Evolutionary conservation across 2,113 vertebrate species (phyloP).

Genomic region (Hystrix brachyura): DNA sequence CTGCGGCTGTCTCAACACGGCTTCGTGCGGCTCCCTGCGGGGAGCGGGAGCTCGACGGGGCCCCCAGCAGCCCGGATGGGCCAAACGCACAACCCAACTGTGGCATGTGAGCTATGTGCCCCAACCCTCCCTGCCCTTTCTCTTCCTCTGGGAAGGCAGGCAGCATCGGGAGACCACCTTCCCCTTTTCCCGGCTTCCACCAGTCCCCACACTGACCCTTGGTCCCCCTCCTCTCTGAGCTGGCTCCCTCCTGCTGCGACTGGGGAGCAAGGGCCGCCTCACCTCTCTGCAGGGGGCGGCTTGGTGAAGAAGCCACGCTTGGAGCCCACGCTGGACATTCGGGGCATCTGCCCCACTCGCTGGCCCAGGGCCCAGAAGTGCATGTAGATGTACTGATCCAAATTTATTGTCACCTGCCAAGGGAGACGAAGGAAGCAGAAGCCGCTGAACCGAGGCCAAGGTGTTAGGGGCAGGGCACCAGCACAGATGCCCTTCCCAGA

Average conservation of each 20-base stretch:
- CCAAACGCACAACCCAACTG: too few relatives aligned
- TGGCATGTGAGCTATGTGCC: neutral
- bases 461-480: too few relatives aligned
- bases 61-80: too few relatives aligned
- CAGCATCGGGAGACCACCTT: neutral
- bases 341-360: constrained; percentile 81
- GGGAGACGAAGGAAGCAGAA: neutral
- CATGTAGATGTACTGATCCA: constrained; percentile 88
- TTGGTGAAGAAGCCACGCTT: constrained; percentile 80
- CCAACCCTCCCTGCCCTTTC: neutral
- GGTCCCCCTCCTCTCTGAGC: constrained; percentile 58
- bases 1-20: neutral
- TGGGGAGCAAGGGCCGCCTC: constrained; percentile 63
- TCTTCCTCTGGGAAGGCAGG: neutral
- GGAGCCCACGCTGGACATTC: constrained; percentile 76
- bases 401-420: constrained; percentile 84
- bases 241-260: constrained; percentile 38
- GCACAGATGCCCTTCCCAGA: neutral
- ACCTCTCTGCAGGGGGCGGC: constrained; percentile 80
- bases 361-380: constrained; percentile 88
- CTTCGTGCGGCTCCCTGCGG: neutral
- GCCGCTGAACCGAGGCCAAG: neutral
- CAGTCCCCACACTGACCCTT: constrained; percentile 55
- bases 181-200: constrained; percentile 18
- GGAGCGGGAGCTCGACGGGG: too few relatives aligned